Percentiles rank a stretch among this genome's conserved stretches.
phyloP scores from a whole-genome alignment of 2,797 vertebrate genomes.

The Serranus cabrilla region DNA sequence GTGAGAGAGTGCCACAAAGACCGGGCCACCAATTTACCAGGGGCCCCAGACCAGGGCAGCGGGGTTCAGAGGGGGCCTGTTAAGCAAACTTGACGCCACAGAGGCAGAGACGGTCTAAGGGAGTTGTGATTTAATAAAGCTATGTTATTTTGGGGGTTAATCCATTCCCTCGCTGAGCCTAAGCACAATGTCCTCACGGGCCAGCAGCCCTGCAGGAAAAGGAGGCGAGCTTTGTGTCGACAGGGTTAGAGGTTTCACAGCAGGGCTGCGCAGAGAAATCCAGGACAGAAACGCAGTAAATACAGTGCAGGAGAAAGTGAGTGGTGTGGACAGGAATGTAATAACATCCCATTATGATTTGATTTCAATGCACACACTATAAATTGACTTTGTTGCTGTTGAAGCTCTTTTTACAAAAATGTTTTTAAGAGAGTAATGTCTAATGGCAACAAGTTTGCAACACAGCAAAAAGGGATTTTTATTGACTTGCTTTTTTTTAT shows the following conservation, averaged over 20 bases:
- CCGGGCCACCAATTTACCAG: constrained; percentile 58
- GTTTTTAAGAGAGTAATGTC: neutral
- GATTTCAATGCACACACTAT: constrained; percentile 12
- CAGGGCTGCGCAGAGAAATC: constrained; percentile 16
- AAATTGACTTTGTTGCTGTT: neutral
- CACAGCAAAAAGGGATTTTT: neutral
- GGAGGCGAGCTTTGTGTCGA: constrained; percentile 43
- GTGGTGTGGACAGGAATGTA: constrained; percentile 19
- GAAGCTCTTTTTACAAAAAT: neutral
- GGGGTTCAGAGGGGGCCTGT: constrained; percentile 61
- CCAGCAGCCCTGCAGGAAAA: constrained; percentile 59
- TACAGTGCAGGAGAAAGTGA: constrained; percentile 9
- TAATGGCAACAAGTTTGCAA: neutral
- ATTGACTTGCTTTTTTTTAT: neutral
- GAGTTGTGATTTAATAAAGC: constrained; percentile 73
- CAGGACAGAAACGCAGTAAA: constrained; percentile 2
- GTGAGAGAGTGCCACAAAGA: constrained; percentile 52
- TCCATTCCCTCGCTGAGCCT: constrained; percentile 55
- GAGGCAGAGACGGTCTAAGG: constrained; percentile 38
- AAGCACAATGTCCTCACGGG: constrained; percentile 62
- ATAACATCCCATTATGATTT: neutral
- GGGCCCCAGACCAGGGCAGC: constrained; percentile 61
- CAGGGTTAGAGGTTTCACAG: constrained; percentile 47
- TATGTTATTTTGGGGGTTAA: constrained; percentile 74
- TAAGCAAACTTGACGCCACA: constrained; percentile 68